Base-by-base conservation (phyloP, 2,888 invertebrate species). In the Leptinotarsa tumamoca region DNA sequence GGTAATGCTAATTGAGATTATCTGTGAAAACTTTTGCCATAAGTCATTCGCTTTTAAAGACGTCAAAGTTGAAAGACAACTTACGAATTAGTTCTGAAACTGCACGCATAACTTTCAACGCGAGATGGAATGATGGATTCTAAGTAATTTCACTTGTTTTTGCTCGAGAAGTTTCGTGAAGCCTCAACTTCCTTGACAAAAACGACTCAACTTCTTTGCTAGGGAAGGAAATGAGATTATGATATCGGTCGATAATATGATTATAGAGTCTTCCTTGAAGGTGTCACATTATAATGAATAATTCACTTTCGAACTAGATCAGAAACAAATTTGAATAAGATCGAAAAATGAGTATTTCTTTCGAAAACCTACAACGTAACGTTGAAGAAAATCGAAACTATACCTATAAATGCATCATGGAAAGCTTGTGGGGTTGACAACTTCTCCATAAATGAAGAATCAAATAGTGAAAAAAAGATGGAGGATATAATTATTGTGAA, bases 21-120 rank as follows among this genome's bases (percentile, higher is more conserved):
- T 76, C 52, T 68, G 63, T 56, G 66, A 66, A 77, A 79, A 79
- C 68, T 79, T 77, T 67, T 17, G 49, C 73, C 77, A 77, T 79
- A 77, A 79, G 79, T 79, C 77, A 79, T 75, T 73, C 66, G 75
- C 74, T 75, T 70, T 56, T 71, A 68, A 74, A 74, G 73, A 73
- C 71, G 77, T 79, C 76, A 71, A 74, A 76, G 74, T 79, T 56
- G 76, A 81, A 77, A 76, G 77, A 80, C 78, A 78, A 78, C 78
- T 77, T 77, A 74, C 77, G 76, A 80, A 77, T 77, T 78, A 78
- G 78, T 80, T 80, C 69, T 51, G 69, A 51, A 54, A 73, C 73
- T 75, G 68, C 74, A 75, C 72, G 77, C 77, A 75, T 77, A 78
- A 77, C 72, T 43, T 43, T 43, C 10, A 73, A 71, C 75, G 52